phyloP scores from a whole-genome alignment of 1,140 invertebrate species.

The Drosophila rhopaloa region DNA sequence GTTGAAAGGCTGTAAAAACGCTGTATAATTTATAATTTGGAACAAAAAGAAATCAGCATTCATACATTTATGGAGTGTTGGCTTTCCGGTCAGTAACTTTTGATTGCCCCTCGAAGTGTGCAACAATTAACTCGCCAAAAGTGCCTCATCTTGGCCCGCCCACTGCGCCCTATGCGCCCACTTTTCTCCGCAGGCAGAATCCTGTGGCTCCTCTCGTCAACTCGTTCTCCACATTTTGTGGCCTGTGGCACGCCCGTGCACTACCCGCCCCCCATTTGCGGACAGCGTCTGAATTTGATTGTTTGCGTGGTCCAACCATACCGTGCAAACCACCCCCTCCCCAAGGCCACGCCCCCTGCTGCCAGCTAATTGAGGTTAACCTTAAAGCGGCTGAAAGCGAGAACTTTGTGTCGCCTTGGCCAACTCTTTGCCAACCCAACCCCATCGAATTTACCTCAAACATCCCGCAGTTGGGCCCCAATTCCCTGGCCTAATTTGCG shows the following conservation, averaged over 20 bases:
- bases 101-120: constrained; percentile 39
- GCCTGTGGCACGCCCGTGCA: constrained; percentile 1
- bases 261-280: constrained; percentile 24
- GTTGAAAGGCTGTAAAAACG: constrained; percentile 5
- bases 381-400: constrained; percentile 44
- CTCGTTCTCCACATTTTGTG: constrained; percentile 2
- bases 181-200: neutral
- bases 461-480: neutral
- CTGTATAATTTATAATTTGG: constrained; percentile 15
- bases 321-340: neutral
- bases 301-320: constrained; percentile 16
- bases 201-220: constrained; percentile 12
- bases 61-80: constrained; percentile 35
- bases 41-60: constrained; percentile 25
- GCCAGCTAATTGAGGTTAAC: constrained; percentile 52
- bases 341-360: neutral
- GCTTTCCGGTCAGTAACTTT: constrained; percentile 49
- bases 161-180: constrained; percentile 5
- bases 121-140: constrained; percentile 45
- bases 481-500: constrained; percentile 52
- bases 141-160: constrained; percentile 28
- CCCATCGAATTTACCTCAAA: constrained; percentile 1
- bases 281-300: constrained; percentile 43
- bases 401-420: constrained; percentile 28
- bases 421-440: constrained; percentile 17